Evolutionary conservation across 1,140 invertebrate species (phyloP).

Genomic region (Marisa cornuarietis): DNA sequence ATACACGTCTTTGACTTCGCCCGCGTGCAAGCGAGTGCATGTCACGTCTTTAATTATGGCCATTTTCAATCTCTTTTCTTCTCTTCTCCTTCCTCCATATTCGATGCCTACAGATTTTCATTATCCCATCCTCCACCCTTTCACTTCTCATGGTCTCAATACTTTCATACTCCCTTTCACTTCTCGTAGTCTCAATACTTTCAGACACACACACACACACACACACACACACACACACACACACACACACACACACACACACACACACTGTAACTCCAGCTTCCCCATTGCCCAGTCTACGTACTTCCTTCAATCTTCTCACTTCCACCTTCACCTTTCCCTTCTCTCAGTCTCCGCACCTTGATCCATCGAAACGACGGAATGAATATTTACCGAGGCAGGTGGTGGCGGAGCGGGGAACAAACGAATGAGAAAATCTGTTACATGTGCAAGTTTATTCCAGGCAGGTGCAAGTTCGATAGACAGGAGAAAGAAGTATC

Average conservation of each 20-base stretch:
- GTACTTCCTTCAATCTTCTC: not conserved
- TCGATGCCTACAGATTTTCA: not conserved
- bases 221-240: too few species aligned
- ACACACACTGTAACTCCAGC: too few species aligned
- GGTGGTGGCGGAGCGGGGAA: too few species aligned
- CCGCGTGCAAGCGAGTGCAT: not conserved
- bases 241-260: too few species aligned
- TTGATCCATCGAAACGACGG: too few species aligned
- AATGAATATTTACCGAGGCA: too few species aligned
- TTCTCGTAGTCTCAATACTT: not conserved
- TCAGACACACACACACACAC: too few species aligned
- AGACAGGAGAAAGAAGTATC: not conserved
- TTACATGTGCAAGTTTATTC: not conserved
- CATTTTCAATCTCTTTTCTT: not conserved
- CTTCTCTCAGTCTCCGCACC: not conserved
- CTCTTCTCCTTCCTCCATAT: not conserved
- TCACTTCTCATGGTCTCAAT: not conserved
- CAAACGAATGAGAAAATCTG: not conserved
- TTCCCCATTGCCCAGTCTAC: conserved; percentile 3
- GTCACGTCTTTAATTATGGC: not conserved
- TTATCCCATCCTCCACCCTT: too few species aligned
- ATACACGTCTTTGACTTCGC: too few species aligned
- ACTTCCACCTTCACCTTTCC: conserved; percentile 1
- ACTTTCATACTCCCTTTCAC: too few species aligned
- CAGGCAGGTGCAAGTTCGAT: not conserved